Percentiles rank a stretch among this genome's conserved stretches.
These are phyloP conservation scores for Nematostella vectensis DNA, from an alignment of 92 coral and sea anemone genomes.

Conservation along the genomic window DNA sequence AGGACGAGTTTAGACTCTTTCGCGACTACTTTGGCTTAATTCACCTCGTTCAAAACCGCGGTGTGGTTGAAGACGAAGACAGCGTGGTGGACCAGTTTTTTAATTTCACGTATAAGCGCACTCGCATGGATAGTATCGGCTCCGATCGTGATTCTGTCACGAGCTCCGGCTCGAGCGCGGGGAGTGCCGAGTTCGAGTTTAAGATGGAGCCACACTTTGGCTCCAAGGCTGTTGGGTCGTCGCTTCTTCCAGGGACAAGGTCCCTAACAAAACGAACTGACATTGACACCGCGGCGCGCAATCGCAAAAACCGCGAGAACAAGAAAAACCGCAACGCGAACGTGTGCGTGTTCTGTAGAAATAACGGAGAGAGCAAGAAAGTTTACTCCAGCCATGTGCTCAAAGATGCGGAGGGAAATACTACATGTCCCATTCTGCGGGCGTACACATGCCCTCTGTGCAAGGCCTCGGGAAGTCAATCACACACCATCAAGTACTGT, in stretches of 20 bases:
- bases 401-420: constrained; percentile 93
- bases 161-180: constrained; percentile 83
- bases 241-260: constrained; percentile 71
- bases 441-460: constrained; percentile 98
- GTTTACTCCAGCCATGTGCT: constrained; percentile 92
- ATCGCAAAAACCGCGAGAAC: constrained; percentile 76
- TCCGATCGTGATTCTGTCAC: constrained; percentile 85
- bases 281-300: constrained; percentile 59
- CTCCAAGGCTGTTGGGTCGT: constrained; percentile 72
- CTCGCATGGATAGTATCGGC: constrained; percentile 91
- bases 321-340: constrained; percentile 92
- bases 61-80: constrained; percentile 53
- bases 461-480: constrained; percentile 92
- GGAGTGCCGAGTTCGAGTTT: constrained; percentile 69
- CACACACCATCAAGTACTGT: constrained; percentile 98
- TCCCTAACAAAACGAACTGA: constrained; percentile 39
- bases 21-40: constrained; percentile 97
- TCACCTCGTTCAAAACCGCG: constrained; percentile 77
- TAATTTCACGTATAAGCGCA: constrained; percentile 74
- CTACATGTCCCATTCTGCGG: constrained; percentile 91
- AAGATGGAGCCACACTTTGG: constrained; percentile 48
- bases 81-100: constrained; percentile 56
- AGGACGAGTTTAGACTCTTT: constrained; percentile 87
- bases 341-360: constrained; percentile 98
- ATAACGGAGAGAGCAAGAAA: constrained; percentile 98